These are phyloP conservation scores for Garra rufa DNA, from an alignment of 2,113 vertebrate species.

Conservation along the genomic window DNA sequence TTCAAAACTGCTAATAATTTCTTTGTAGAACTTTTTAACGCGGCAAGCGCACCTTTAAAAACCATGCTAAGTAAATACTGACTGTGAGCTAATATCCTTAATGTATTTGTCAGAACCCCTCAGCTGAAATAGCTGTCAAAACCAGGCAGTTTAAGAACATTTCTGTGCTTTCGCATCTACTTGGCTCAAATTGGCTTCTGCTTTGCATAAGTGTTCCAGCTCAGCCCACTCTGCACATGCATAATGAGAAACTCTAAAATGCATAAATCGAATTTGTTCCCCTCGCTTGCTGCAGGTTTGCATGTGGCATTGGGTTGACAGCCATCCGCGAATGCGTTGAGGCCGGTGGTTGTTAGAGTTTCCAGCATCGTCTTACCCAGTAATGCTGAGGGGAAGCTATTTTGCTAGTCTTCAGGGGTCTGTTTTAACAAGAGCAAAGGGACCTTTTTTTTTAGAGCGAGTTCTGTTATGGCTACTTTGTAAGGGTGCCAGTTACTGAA, in stretches of 20 bases:
- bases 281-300: slow-evolving; percentile 60
- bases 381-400: slow-evolving; percentile 26
- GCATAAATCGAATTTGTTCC: slow-evolving; percentile 65
- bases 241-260: slow-evolving; percentile 62
- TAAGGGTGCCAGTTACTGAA: slow-evolving; percentile 11
- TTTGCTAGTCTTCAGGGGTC: slow-evolving; percentile 15
- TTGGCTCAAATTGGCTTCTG: slow-evolving; percentile 49
- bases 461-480: slow-evolving; percentile 9
- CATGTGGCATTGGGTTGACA: slow-evolving; percentile 57
- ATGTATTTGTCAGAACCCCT: slow-evolving; percentile 33
- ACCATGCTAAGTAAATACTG: neutral
- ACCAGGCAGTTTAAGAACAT: slow-evolving; percentile 55
- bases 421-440: slow-evolving; percentile 41
- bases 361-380: neutral
- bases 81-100: slow-evolving; percentile 15
- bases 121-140: slow-evolving; percentile 60
- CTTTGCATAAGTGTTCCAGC: slow-evolving; percentile 58
- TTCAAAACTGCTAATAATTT: neutral
- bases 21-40: neutral
- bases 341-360: slow-evolving; percentile 51
- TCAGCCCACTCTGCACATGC: slow-evolving; percentile 55
- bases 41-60: neutral
- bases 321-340: slow-evolving; percentile 55
- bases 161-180: slow-evolving; percentile 43
- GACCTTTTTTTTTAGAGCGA: neutral